Evolutionary conservation across 2,797 vertebrate species (phyloP).

Genomic region (Paguma larvata): DNA sequence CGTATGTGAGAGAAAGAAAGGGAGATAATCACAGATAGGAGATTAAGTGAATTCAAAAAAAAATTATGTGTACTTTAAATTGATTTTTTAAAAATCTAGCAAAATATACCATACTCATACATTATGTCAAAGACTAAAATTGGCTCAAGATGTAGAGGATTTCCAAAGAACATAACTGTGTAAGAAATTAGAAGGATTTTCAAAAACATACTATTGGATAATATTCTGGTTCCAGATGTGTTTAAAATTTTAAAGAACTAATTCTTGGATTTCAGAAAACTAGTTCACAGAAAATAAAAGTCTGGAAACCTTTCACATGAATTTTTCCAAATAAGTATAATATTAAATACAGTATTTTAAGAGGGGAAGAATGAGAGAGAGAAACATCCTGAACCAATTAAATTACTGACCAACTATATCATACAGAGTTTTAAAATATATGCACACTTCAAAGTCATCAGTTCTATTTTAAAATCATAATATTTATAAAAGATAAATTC

Average conservation of each 20-base stretch:
- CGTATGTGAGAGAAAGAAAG: neutral
- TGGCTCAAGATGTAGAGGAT: neutral
- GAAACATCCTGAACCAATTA: neutral
- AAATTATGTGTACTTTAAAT: neutral
- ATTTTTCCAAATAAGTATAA: neutral
- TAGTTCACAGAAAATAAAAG: neutral
- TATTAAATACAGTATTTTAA: neutral
- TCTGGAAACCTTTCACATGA: neutral
- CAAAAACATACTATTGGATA: neutral
- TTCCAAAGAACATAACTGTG: neutral
- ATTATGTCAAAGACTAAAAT: neutral
- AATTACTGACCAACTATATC: neutral
- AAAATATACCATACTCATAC: neutral
- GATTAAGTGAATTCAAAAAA: neutral
- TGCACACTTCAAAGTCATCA: neutral
- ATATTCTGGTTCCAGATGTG: neutral
- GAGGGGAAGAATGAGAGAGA: neutral
- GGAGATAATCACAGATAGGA: neutral
- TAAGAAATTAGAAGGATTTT: neutral
- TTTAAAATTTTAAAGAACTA: conserved; percentile 30
- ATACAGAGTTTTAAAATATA: neutral
- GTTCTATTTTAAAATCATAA: neutral
- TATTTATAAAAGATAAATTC: neutral
- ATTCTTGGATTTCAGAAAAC: neutral
- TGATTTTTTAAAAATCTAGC: neutral